Evolutionary conservation across 2,797 vertebrate species (phyloP).

Genomic region (Sebastes wilsoni): DNA sequence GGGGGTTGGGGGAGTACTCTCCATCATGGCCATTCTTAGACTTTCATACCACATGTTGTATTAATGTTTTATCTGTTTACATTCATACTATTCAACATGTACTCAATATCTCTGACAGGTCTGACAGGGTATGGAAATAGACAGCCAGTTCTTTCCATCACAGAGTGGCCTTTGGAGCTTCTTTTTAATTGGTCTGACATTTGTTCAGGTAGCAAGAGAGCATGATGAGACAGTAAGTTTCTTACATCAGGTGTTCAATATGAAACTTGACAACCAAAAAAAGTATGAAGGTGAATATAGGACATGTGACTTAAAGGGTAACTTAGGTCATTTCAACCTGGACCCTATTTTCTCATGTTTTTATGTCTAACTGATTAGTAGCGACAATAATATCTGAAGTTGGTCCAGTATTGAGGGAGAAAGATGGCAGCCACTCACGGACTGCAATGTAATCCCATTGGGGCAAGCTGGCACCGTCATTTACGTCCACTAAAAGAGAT

Average conservation of each 20-base stretch:
- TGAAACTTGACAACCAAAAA: background rate
- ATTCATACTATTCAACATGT: background rate
- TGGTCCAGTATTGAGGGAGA: background rate
- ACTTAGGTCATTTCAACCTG: background rate
- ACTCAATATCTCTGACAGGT: background rate
- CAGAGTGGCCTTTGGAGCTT: background rate
- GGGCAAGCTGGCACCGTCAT: too few species aligned
- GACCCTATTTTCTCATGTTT: too few species aligned
- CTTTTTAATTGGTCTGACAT: constrained; percentile 37
- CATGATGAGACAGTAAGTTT: background rate
- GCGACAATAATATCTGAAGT: too few species aligned
- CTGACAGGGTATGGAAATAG: background rate
- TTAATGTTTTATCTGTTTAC: background rate
- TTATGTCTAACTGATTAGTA: too few species aligned
- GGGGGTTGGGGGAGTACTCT: background rate
- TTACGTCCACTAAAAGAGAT: background rate
- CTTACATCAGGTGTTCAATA: constrained; percentile 1
- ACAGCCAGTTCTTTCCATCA: background rate
- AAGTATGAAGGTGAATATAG: background rate
- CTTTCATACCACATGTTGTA: background rate
- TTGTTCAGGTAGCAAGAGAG: background rate
- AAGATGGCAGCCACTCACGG: background rate
- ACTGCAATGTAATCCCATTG: background rate
- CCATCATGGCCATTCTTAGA: background rate
- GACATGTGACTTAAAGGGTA: background rate